Evolutionary conservation across 2,797 vertebrate species (phyloP), one percentile per base, ranked within the genome.

Genomic region (Echeneis naucrates): DNA sequence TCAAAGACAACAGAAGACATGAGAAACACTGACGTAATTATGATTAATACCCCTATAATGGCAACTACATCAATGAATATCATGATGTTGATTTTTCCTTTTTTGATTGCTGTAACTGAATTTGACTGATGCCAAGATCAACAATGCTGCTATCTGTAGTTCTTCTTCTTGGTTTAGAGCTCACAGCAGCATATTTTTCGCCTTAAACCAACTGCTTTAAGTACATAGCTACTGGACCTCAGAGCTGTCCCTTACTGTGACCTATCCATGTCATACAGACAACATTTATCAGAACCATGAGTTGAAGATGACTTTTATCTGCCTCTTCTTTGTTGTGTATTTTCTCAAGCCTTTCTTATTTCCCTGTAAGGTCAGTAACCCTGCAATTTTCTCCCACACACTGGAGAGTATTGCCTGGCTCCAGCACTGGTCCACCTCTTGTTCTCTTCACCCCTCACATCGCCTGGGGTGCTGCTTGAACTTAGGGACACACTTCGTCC

Each of bases 331-430:
- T 88, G 85, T 90, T 92, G 85, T 89, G 90, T 92, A 87, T 94
- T 93, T 93, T 91, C 91, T 92, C 92, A 92, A 89, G 92, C 86
- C 80, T 85, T 84, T 80, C 89, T 90, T 82, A 88, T 90, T 88
- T 91, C 89, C 88, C 75, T 81, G 75, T 77, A 72, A 90, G 93
- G 92, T 93, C 90, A 87, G 42, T 40, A 80, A 94, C 92, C 93
- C 83, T 58, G 70, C 72, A 71, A 75, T 85, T 91, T 92, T 93
- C 93, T 94, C 93, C 89, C 93, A 94, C 92, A 94, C 90, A 90
- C 84, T 90, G 77, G 69, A 86, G 78, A 83, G 82, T 62, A 66
- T 57, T 72, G 85, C 84, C 78, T 62, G 72, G 61, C 76, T 84
- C 69, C 23, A 81, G 75, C 68, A 70, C 77, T 78, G 80, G 84